phyloP scores from a whole-genome alignment of 2,113 vertebrate species.

The Engraulis encrasicolus region DNA sequence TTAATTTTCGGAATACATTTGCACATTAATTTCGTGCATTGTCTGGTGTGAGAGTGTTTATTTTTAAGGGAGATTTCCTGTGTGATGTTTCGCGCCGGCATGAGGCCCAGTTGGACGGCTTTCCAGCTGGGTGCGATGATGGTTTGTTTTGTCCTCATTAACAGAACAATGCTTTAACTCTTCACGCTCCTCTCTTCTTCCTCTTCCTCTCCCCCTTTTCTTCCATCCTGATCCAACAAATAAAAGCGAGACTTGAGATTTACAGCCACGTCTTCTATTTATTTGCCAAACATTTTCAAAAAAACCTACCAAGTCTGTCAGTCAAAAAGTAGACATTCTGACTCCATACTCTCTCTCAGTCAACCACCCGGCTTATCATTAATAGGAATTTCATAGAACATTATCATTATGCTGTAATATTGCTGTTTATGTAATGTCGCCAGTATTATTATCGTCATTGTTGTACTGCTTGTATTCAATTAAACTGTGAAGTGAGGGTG shows the following conservation, averaged over 20 bases:
- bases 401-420: not conserved
- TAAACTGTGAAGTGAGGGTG: too few relatives aligned
- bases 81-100: conserved; percentile 95
- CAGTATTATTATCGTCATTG: too few relatives aligned
- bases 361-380: too few relatives aligned
- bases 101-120: conserved; percentile 96
- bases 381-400: not conserved
- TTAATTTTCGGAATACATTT: conserved; percentile 99
- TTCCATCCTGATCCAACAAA: conserved; percentile 15
- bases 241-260: not conserved
- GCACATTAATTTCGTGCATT: conserved; percentile 98
- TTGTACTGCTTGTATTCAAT: too few relatives aligned
- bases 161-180: conserved; percentile 93
- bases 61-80: conserved; percentile 74
- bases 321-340: conserved; percentile 22
- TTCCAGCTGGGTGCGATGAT: conserved; percentile 97
- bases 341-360: not conserved
- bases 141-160: conserved; percentile 99
- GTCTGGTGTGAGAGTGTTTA: conserved; percentile 88
- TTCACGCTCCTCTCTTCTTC: conserved; percentile 80
- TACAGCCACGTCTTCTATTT: not conserved
- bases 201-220: too few relatives aligned
- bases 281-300: conserved; percentile 34
- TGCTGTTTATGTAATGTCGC: not conserved
- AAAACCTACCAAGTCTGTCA: conserved; percentile 30